These are phyloP conservation scores for Dasyurus viverrinus DNA, from an alignment of 2,113 vertebrate genomes.

Conservation along the genomic window DNA sequence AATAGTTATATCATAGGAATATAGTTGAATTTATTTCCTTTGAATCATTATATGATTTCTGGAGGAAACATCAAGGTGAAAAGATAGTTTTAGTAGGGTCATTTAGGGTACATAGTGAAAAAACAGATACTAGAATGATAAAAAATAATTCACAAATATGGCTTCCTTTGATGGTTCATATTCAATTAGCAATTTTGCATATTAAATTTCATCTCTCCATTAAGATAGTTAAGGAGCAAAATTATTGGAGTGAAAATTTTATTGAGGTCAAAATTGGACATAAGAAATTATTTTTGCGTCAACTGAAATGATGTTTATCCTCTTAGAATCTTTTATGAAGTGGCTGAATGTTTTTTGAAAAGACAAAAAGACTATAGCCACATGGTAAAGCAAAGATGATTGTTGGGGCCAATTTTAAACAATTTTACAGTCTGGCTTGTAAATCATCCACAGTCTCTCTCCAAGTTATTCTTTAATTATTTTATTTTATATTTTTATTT, in stretches of 20 bases:
- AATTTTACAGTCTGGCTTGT: not conserved
- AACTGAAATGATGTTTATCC: not conserved
- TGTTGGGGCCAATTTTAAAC: constrained; percentile 33
- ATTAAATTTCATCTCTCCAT: constrained; percentile 7
- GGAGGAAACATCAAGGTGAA: constrained; percentile 1
- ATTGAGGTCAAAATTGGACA: constrained; percentile 13
- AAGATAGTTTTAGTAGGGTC: constrained; percentile 7
- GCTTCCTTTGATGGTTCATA: not conserved
- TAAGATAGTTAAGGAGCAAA: constrained; percentile 22
- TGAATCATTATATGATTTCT: constrained; percentile 40
- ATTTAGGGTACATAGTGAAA: not conserved
- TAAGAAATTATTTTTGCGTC: not conserved
- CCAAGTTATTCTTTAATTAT: not conserved
- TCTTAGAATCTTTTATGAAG: not conserved
- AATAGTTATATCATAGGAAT: not conserved
- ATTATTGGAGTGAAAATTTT: constrained; percentile 25
- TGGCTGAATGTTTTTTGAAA: not conserved
- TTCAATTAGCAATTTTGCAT: not conserved
- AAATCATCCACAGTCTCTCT: not conserved
- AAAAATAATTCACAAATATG: not conserved
- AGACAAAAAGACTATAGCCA: constrained; percentile 27
- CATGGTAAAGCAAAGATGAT: constrained; percentile 3
- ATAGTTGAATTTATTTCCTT: constrained; percentile 51
- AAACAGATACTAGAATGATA: not conserved
- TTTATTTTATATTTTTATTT: not conserved